These are phyloP conservation scores for Cosmia pyralina DNA, from an alignment of 2,888 invertebrate species.

Conservation along the genomic window DNA sequence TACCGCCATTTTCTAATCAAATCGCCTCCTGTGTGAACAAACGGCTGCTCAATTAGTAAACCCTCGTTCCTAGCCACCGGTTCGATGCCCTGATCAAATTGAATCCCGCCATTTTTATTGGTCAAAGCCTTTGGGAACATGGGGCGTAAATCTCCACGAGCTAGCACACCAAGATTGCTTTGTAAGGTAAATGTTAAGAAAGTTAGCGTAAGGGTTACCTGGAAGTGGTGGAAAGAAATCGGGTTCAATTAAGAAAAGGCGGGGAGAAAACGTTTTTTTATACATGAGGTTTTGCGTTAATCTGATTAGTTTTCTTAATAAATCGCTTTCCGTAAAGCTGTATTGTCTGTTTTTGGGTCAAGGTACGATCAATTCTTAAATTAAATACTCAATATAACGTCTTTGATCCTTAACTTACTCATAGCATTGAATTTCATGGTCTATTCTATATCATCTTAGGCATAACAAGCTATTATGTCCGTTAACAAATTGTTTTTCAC, in stretches of 20 bases:
- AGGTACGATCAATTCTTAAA: conserved; percentile 16
- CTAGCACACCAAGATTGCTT: conserved; percentile 45
- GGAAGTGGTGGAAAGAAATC: conserved; percentile 15
- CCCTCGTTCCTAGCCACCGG: conserved; percentile 59
- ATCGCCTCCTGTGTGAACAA: conserved; percentile 51
- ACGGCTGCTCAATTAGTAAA: conserved; percentile 62
- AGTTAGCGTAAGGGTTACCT: conserved; percentile 38
- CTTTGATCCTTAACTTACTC: conserved; percentile 25
- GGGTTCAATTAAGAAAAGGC: conserved; percentile 40
- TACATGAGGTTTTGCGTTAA: not conserved
- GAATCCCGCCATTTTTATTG: conserved; percentile 64
- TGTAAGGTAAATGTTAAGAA: conserved; percentile 34
- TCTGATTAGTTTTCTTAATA: conserved; percentile 4
- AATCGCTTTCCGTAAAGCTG: conserved; percentile 1
- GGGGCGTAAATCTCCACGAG: conserved; percentile 52
- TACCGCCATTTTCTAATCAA: conserved; percentile 35
- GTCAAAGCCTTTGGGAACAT: conserved; percentile 50
- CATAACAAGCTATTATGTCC: conserved; percentile 27
- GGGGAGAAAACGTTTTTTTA: conserved; percentile 8
- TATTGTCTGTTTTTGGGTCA: not conserved
- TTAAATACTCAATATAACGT: conserved; percentile 20
- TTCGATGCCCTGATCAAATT: conserved; percentile 69
- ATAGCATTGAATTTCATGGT: conserved; percentile 16
- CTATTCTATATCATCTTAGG: conserved; percentile 1
- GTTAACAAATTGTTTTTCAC: conserved; percentile 28